Evolutionary conservation across 2,113 vertebrate genomes (phyloP).

Genomic region (Plestiodon gilberti): DNA sequence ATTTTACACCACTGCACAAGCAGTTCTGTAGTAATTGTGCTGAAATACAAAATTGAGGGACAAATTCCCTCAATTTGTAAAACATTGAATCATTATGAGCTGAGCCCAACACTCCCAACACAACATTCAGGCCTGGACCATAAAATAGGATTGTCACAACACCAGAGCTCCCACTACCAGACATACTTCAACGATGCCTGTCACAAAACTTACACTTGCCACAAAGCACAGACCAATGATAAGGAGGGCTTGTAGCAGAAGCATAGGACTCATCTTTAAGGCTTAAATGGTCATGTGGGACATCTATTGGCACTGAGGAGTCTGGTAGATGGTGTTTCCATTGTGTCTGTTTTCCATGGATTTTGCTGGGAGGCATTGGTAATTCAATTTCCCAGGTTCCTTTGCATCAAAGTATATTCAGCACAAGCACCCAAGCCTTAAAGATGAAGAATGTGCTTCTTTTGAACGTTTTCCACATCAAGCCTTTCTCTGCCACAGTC

Average conservation of each 20-base stretch:
- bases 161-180: background rate
- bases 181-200: no score
- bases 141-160: background rate
- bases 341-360: background rate
- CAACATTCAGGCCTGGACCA: background rate
- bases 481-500: background rate
- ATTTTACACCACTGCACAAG: background rate
- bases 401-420: background rate
- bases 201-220: background rate
- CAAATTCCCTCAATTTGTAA: background rate
- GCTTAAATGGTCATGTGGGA: background rate
- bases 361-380: background rate
- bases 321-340: background rate
- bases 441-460: background rate
- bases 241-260: background rate
- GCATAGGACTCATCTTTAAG: background rate
- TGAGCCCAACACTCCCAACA: background rate
- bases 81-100: background rate
- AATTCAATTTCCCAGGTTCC: background rate
- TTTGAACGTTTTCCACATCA: no score
- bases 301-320: background rate
- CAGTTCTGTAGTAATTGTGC: background rate
- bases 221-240: background rate
- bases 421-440: background rate
- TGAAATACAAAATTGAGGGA: background rate